Base-by-base conservation (phyloP, 2,888 invertebrate species). In the Euzophera pinguis region DNA sequence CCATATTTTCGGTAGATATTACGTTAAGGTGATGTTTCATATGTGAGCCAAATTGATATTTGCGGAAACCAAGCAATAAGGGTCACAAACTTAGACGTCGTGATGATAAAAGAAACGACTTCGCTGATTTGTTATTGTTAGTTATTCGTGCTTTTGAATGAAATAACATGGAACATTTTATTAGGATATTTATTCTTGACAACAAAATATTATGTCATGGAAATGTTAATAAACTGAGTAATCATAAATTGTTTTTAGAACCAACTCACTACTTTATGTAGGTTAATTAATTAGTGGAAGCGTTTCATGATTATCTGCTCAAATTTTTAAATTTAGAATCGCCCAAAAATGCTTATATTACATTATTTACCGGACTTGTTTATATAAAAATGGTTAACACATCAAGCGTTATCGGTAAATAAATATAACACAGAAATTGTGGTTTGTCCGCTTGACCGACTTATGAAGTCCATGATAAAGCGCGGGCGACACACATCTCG, bases 31-130 rank as follows among this genome's bases (percentile, higher is more conserved):
- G 60, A 66, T 63, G 54, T 62, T 63, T 57, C 64, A 59, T 61
- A 62, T 66, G 61, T 66, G 69, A 70, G 64, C 69, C 59, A 67
- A 76, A 76, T 76, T 70, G 71, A 70, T 77, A 73, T 75, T 74
- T 69, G 49, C 49, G 49, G 27, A 50, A 50, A 50, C 49, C 32
- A 41, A 50, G 49, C 49, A 29, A 41, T 50, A 39, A 29, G 49
- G 49, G 13, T 50, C 49, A 29, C 49, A 39, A 50, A 50, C 49
- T 49, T 39, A 13, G 49, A 10, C 49, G 27, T 50, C 13, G 13
- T 50, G 49, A 16, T 32, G 32, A 50, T 32, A 39, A 41, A 50
- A 16, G 39, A 39, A 32, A 39, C 39, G 38, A 16, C 10, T 17
- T 35, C 7, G 10, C 9, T 27, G 27, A 37, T 37, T 48, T 48